These are phyloP conservation scores for Heliconius melpomene DNA, from an alignment of 1,140 invertebrate genomes.

Conservation along the genomic window DNA sequence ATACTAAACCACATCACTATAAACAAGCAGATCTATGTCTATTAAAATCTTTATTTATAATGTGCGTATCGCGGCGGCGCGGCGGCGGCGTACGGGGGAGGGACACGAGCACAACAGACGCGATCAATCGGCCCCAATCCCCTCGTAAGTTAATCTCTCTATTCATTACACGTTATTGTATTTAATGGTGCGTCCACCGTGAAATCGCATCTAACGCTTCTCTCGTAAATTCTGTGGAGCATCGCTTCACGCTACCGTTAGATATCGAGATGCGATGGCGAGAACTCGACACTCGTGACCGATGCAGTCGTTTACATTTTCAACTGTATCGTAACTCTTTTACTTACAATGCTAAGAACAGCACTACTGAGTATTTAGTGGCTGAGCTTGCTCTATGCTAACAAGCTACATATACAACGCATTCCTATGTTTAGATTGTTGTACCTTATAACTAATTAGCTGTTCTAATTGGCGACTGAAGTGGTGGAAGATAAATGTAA, in stretches of 20 bases:
- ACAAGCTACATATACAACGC: neutral
- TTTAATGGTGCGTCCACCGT: slow-evolving; percentile 55
- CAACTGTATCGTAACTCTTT: slow-evolving; percentile 27
- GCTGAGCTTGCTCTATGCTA: neutral
- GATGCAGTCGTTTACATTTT: slow-evolving; percentile 41
- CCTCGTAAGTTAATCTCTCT: slow-evolving; percentile 55
- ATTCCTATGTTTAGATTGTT: neutral
- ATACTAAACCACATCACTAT: neutral
- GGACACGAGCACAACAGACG: slow-evolving; percentile 16
- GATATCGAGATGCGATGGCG: slow-evolving; percentile 22
- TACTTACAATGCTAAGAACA: slow-evolving; percentile 15
- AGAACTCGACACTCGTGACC: slow-evolving; percentile 44
- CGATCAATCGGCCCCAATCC: slow-evolving; percentile 41
- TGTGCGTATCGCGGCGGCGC: neutral
- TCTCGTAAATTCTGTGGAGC: slow-evolving; percentile 39
- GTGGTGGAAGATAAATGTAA: too few relatives aligned
- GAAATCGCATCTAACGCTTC: slow-evolving; percentile 57
- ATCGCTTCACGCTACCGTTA: slow-evolving; percentile 51
- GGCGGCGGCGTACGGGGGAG: neutral
- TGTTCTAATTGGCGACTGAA: neutral
- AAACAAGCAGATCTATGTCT: neutral
- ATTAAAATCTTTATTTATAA: slow-evolving; percentile 5
- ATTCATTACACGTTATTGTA: slow-evolving; percentile 63
- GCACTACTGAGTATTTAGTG: slow-evolving; percentile 4
- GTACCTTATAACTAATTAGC: neutral